Evolutionary conservation across 1,140 invertebrate species (phyloP).

Genomic region (Nomia melanderi): DNA sequence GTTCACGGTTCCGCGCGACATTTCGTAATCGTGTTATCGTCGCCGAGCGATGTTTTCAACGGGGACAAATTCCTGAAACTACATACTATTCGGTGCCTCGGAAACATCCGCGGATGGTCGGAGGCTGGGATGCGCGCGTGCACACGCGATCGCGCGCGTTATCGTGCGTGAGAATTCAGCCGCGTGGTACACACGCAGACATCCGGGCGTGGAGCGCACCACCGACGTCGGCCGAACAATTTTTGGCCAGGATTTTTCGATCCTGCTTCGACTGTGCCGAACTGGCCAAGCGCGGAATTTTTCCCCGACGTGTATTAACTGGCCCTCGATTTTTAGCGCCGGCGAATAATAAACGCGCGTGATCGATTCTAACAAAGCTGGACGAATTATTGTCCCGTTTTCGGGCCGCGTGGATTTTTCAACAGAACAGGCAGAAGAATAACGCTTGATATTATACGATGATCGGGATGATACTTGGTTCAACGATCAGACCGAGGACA

Average conservation of each 20-base stretch:
- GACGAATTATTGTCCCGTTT: background rate
- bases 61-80: constrained; percentile 19
- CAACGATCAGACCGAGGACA: too few species aligned
- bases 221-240: background rate
- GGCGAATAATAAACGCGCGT: constrained; percentile 12
- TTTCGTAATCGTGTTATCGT: constrained; percentile 35
- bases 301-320: constrained; percentile 1
- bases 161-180: background rate
- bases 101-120: background rate
- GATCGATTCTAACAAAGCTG: background rate
- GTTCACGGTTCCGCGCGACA: background rate
- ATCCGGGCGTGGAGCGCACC: background rate
- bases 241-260: constrained; percentile 6
- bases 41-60: constrained; percentile 6
- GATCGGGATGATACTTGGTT: too few species aligned
- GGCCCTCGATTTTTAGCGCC: background rate
- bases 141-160: background rate
- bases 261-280: background rate
- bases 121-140: background rate
- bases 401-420: too few species aligned
- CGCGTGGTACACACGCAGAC: background rate
- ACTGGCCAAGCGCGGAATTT: background rate
- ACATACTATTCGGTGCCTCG: background rate
- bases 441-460: background rate
- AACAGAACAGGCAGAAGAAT: too few species aligned